Evolutionary conservation across 2,797 vertebrate species (phyloP).

Genomic region (Pelodytes ibericus): DNA sequence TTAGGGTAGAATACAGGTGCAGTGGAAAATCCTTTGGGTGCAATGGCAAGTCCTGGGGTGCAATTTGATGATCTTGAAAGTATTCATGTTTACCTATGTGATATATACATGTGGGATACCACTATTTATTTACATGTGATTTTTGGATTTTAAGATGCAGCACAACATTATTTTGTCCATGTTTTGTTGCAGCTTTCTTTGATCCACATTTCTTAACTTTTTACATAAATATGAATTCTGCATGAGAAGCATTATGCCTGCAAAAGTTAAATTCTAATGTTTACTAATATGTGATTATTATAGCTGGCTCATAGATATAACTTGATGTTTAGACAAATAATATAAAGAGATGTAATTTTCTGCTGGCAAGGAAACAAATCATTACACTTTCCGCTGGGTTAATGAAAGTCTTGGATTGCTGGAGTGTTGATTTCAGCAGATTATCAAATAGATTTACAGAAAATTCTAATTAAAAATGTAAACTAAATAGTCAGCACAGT

Average conservation of each 20-base stretch:
- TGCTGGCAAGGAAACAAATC: slow-evolving; percentile 53
- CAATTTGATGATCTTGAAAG: no score
- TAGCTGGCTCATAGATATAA: slow-evolving; percentile 53
- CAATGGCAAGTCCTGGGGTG: no score
- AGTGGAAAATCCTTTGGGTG: no score
- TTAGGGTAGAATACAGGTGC: no score
- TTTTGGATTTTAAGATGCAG: no score
- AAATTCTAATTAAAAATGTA: slow-evolving; percentile 61
- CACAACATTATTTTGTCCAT: no score
- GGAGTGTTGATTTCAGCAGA: slow-evolving; percentile 57
- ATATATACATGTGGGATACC: no score
- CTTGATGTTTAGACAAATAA: slow-evolving; percentile 57
- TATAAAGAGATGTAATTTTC: slow-evolving; percentile 57
- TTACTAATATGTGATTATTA: slow-evolving; percentile 48
- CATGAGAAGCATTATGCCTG: slow-evolving; percentile 35
- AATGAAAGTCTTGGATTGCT: slow-evolving; percentile 52
- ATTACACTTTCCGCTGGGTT: slow-evolving; percentile 57
- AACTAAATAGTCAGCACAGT: slow-evolving; percentile 55
- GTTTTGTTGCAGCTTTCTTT: no score
- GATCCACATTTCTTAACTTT: no score
- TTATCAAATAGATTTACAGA: slow-evolving; percentile 61
- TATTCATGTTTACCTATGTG: no score
- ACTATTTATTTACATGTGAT: no score
- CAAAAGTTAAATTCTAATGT: slow-evolving; percentile 46
- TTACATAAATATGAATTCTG: slow-evolving; percentile 47